phyloP scores from a whole-genome alignment of 2,888 invertebrate species.

The Ichneumon xanthorius region DNA sequence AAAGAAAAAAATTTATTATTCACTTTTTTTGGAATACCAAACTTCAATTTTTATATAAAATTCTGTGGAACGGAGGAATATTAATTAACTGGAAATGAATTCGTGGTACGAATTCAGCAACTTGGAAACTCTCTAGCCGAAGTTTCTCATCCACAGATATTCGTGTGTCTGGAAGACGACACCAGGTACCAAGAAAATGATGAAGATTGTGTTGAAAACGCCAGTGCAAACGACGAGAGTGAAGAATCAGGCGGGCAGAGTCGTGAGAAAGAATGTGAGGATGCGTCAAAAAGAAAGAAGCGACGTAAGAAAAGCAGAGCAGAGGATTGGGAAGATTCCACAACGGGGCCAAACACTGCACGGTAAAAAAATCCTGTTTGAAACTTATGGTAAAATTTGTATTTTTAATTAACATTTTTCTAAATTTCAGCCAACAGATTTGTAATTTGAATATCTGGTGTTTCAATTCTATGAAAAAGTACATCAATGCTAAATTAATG shows the following conservation, averaged over 20 bases:
- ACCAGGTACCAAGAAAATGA: background rate
- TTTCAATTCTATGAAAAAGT: too few species aligned
- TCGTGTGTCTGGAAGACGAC: background rate
- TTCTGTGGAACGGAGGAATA: background rate
- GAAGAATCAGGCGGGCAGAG: background rate
- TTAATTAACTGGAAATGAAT: background rate
- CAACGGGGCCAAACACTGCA: background rate
- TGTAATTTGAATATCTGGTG: too few species aligned
- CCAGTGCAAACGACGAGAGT: slow-evolving; percentile 7
- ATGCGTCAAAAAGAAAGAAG: background rate
- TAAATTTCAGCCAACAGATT: too few species aligned
- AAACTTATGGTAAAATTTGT: too few species aligned
- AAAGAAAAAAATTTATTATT: too few species aligned
- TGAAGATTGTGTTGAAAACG: too few species aligned
- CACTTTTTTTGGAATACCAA: too few species aligned
- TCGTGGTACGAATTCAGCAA: background rate
- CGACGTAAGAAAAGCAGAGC: background rate
- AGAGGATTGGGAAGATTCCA: background rate
- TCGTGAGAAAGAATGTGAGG: background rate
- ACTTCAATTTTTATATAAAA: background rate
- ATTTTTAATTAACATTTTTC: too few species aligned
- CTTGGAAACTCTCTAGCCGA: background rate
- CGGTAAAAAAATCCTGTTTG: too few species aligned
- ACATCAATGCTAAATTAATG: too few species aligned
- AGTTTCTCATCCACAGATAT: background rate